Percentiles rank a stretch among this genome's conserved stretches.
Conservation (phyloP, 1,140 invertebrate genomes). For the Apolygus lucorum region DNA sequence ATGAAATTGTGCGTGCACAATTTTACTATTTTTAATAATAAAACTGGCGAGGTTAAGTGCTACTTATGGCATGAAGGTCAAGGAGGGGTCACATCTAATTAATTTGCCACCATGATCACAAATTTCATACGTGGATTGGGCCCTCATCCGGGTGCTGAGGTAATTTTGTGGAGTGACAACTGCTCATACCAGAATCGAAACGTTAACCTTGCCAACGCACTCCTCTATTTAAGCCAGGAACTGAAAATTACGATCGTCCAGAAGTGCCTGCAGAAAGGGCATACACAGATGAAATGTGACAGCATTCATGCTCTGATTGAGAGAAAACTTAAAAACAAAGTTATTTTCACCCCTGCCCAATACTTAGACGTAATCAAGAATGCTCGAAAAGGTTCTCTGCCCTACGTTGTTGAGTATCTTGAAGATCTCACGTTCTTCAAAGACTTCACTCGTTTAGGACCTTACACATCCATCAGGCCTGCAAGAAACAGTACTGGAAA, state of each 20-base stretch:
- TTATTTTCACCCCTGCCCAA: constrained; percentile 12
- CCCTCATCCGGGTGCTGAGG: constrained; percentile 28
- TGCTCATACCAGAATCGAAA: constrained; percentile 37
- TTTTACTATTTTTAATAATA: not conserved
- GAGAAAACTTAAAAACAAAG: constrained; percentile 24
- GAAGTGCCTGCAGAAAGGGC: constrained; percentile 37
- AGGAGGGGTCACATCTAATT: constrained; percentile 24
- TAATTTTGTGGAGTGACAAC: constrained; percentile 32
- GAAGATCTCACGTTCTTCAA: constrained; percentile 12
- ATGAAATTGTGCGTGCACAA: constrained; percentile 1
- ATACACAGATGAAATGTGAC: constrained; percentile 39
- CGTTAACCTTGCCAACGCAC: constrained; percentile 33
- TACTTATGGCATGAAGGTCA: not conserved
- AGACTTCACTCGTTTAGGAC: too few species aligned
- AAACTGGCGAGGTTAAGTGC: not conserved
- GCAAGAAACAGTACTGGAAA: constrained; percentile 25
- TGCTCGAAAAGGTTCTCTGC: constrained; percentile 22
- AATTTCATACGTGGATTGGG: constrained; percentile 8
- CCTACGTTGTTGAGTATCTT: constrained; percentile 29
- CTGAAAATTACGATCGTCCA: constrained; percentile 34
- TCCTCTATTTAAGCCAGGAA: constrained; percentile 27
- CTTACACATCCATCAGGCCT: constrained; percentile 25
- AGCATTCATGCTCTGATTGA: constrained; percentile 32
- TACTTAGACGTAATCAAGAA: constrained; percentile 11
- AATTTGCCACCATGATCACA: constrained; percentile 24